Conservation (phyloP, 2,888 invertebrate genomes). For the Idaea biselata region DNA sequence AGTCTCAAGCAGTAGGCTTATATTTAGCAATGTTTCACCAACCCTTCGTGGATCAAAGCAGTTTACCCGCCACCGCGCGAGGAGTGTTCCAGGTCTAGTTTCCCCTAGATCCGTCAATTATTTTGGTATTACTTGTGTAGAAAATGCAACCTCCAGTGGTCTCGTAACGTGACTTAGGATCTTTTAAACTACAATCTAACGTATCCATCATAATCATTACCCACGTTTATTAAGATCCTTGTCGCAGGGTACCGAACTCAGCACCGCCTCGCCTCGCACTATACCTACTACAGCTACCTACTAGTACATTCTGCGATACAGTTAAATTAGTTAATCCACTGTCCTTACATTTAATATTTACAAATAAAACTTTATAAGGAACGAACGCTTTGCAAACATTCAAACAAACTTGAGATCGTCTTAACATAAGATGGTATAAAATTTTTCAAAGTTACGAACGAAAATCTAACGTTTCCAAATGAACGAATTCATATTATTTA, state of each 20-base stretch:
- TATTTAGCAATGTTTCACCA: too few relatives aligned
- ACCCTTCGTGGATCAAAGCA: too few relatives aligned
- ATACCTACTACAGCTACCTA: constrained; percentile 44
- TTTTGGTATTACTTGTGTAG: too few relatives aligned
- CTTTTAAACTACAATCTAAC: not conserved
- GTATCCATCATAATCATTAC: not conserved
- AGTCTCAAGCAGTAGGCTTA: too few relatives aligned
- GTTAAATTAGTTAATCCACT: constrained; percentile 76
- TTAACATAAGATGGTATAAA: constrained; percentile 80
- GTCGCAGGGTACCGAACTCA: constrained; percentile 12
- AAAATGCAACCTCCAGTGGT: too few relatives aligned
- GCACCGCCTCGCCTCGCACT: constrained; percentile 38
- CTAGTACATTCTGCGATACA: constrained; percentile 52
- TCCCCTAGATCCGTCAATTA: too few relatives aligned
- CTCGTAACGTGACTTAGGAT: too few relatives aligned
- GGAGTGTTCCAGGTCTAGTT: too few relatives aligned
- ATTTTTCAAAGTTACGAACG: constrained; percentile 69
- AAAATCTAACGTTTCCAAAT: constrained; percentile 65
- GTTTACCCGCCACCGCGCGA: too few relatives aligned
- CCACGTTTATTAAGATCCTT: not conserved
- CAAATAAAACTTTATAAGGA: constrained; percentile 75
- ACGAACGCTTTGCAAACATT: constrained; percentile 81
- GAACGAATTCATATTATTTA: constrained; percentile 17
- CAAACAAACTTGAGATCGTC: constrained; percentile 80
- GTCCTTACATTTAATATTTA: constrained; percentile 76